Conservation (phyloP, 2,797 vertebrate species). For the Rhadinocentrus ornatus region DNA sequence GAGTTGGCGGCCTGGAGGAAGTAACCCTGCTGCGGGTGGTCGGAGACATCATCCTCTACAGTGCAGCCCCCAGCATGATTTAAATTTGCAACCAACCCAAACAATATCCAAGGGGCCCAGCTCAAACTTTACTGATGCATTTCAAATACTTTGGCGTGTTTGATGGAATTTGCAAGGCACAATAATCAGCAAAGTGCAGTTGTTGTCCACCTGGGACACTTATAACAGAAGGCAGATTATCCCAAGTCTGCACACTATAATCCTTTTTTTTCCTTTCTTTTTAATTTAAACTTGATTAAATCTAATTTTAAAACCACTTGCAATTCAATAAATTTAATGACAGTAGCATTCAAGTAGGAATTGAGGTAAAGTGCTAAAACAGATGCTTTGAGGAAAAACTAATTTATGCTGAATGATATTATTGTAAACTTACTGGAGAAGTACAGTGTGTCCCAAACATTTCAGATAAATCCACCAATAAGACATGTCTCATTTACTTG, state of each 20-base stretch:
- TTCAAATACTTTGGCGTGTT: conserved; percentile 28
- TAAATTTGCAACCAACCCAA: conserved; percentile 58
- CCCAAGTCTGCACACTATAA: conserved; percentile 30
- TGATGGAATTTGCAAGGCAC: conserved; percentile 43
- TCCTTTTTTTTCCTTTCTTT: conserved; percentile 4
- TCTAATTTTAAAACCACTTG: conserved; percentile 35
- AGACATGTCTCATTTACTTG: conserved; percentile 60
- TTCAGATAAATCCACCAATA: conserved; percentile 38
- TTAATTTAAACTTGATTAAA: conserved; percentile 16
- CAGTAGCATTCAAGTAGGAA: conserved; percentile 27
- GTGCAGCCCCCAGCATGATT: conserved; percentile 82
- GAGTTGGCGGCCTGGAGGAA: conserved; percentile 84
- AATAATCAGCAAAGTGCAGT: conserved; percentile 37
- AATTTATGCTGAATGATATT: conserved; percentile 48
- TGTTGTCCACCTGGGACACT: conserved; percentile 39
- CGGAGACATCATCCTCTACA: conserved; percentile 88
- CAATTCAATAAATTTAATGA: conserved; percentile 38
- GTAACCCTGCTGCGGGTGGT: conserved; percentile 83
- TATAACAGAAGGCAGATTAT: conserved; percentile 38
- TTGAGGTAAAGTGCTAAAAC: conserved; percentile 33
- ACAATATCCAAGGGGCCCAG: conserved; percentile 1
- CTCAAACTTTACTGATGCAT: conserved; percentile 36
- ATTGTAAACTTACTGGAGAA: conserved; percentile 35
- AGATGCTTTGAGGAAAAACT: conserved; percentile 34
- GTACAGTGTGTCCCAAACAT: conserved; percentile 30